These are phyloP conservation scores for Montipora sp. DNA, from an alignment of 64 coral and sea anemone species.

Conservation along the genomic window DNA sequence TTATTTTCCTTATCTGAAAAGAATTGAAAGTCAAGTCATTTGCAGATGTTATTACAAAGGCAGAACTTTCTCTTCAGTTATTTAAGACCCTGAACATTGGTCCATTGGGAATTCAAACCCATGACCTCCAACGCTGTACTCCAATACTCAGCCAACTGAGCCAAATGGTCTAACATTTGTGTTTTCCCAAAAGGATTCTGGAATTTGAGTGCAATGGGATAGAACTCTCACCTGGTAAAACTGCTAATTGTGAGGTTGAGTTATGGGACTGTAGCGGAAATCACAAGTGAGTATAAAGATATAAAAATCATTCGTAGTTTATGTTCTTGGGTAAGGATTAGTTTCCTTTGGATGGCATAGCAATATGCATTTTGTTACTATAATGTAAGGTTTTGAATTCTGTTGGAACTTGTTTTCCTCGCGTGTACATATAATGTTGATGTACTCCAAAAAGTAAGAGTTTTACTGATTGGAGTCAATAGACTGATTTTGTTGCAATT, in stretches of 20 bases:
- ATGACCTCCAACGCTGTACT: too few relatives aligned
- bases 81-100: too few relatives aligned
- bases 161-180: background rate
- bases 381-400: background rate
- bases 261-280: conserved; percentile 99
- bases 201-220: conserved; percentile 92
- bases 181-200: conserved; percentile 72
- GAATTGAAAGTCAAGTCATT: too few relatives aligned
- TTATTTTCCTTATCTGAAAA: too few relatives aligned
- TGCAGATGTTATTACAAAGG: too few relatives aligned
- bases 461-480: background rate
- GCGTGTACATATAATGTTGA: too few relatives aligned
- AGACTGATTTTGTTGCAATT: background rate
- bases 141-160: too few relatives aligned
- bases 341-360: background rate
- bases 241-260: conserved; percentile 96
- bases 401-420: too few relatives aligned
- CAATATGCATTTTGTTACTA: background rate
- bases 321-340: background rate
- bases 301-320: background rate
- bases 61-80: too few relatives aligned
- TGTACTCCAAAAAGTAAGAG: background rate
- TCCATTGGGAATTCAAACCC: too few relatives aligned
- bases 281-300: conserved; percentile 55
- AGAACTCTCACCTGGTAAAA: conserved; percentile 83